Evolutionary conservation across 2,888 invertebrate genomes (phyloP).

Genomic region (Philopedon plagiatum): DNA sequence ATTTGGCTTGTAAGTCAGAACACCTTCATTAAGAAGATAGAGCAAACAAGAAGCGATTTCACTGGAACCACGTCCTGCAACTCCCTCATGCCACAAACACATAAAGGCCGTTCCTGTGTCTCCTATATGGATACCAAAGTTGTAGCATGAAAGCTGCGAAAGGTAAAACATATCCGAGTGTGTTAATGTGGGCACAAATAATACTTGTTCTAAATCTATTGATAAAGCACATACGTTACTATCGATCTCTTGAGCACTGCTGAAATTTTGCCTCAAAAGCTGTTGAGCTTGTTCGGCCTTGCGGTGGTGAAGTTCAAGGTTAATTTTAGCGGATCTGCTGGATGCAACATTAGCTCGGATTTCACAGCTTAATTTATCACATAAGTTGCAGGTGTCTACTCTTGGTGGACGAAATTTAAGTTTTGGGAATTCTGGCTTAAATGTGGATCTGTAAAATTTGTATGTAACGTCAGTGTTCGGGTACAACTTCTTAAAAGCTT

Average conservation of each 20-base stretch:
- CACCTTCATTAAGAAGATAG: conserved; percentile 1
- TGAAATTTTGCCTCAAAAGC: background rate
- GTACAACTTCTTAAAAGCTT: background rate
- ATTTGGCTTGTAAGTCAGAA: conserved; percentile 7
- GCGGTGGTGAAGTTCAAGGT: background rate
- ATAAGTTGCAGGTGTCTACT: conserved; percentile 1
- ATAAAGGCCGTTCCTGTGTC: conserved; percentile 13
- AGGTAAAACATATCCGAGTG: conserved; percentile 16
- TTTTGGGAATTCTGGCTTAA: background rate
- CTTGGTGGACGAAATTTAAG: background rate
- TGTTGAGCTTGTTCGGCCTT: background rate
- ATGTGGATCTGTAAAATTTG: background rate
- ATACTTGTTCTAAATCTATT: no score
- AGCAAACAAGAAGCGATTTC: conserved; percentile 25
- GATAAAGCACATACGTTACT: background rate
- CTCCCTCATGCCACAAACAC: conserved; percentile 21
- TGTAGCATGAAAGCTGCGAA: conserved; percentile 20
- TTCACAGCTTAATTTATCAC: background rate
- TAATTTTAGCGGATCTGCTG: conserved; percentile 2
- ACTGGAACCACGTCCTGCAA: background rate
- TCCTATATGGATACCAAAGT: conserved; percentile 15
- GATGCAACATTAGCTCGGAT: background rate
- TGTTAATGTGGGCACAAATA: conserved; percentile 14
- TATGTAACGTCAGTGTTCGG: background rate
- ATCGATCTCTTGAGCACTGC: background rate